phyloP scores from a whole-genome alignment of 2,797 vertebrate genomes.

The Hybognathus amarus region DNA sequence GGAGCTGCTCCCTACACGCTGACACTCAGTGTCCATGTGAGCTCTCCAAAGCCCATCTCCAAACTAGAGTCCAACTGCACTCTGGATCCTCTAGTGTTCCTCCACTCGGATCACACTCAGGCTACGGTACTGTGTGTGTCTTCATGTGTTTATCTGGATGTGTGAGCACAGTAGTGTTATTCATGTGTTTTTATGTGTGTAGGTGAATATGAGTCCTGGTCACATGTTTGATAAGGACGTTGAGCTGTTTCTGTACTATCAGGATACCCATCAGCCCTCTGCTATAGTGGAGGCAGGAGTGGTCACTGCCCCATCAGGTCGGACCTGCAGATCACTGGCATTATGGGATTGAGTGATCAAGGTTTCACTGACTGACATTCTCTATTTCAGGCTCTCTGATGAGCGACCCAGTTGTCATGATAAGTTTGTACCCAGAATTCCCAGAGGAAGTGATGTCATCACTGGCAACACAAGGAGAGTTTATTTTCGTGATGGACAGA shows the following conservation, averaged over 20 bases:
- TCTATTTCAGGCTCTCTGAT: constrained; percentile 77
- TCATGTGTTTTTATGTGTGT: constrained; percentile 38
- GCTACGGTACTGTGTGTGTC: constrained; percentile 71
- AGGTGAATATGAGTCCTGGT: constrained; percentile 80
- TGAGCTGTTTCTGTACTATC: constrained; percentile 83
- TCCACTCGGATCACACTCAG: constrained; percentile 73
- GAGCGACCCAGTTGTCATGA: constrained; percentile 81
- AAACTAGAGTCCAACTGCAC: constrained; percentile 80
- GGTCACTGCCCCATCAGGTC: constrained; percentile 71
- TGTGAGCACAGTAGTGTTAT: constrained; percentile 6
- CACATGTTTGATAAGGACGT: constrained; percentile 84
- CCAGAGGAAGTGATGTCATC: constrained; percentile 68
- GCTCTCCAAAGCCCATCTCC: constrained; percentile 75
- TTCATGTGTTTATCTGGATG: constrained; percentile 15
- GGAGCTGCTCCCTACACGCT: constrained; percentile 79
- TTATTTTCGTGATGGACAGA: constrained; percentile 84
- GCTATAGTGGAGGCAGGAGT: constrained; percentile 79
- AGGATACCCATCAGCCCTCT: constrained; percentile 77
- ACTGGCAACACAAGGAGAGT: constrained; percentile 74
- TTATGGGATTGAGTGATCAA: not conserved
- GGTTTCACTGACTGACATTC: not conserved
- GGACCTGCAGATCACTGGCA: not conserved
- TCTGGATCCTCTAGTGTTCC: constrained; percentile 76
- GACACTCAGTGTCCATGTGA: constrained; percentile 72
- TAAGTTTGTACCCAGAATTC: constrained; percentile 84